Base-by-base conservation (phyloP, 2,888 invertebrate genomes). In the Platynereis dumerilii region DNA sequence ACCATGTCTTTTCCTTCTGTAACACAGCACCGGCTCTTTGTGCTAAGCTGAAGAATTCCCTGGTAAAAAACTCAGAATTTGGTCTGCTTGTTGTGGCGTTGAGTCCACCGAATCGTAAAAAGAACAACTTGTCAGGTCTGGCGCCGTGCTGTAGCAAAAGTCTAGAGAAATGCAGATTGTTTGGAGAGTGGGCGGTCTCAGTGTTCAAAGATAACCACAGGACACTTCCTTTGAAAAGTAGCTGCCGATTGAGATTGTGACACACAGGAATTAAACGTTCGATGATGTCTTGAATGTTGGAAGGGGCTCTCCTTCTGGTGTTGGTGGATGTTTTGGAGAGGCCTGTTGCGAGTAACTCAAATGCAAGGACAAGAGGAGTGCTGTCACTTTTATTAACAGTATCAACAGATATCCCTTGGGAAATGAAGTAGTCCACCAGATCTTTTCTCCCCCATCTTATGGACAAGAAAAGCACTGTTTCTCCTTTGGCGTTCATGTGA, bases 101-200 rank as follows among this genome's bases (percentile, higher is more conserved):
- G 28, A 68, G 52, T 1, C 68, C 68, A 17, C 68, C 68, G 58
- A 61, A 68, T 20, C 68, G 57, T n/a, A 68, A 52, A 34, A 68
- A 68, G 53, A 68, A 68, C 27, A 68, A 58, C 17, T 62, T 22
- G 39, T 68, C 68, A 29, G 68, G 68, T 1, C 60, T 39, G 22
- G 68, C 68, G 17, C 68, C 68, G 39, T 68, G 68, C 42, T 63
- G 68, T 27, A 68, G 34, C 1, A 68, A 61, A 22, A 66, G 44
- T 20, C 54, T 52, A 2, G 68, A 61, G 5, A 68, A 28, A 2
- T 22, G 15, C 22, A 68, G 63, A 15, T 55, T 22, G 2, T 39
- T 17, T 24, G 53, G 65, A 26, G 44, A 59, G 45, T 66, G 55
- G n/a, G 39, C 28, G 7, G 55, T 65, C 27, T 68, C 68, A 27